phyloP scores from a whole-genome alignment of 2,113 vertebrate genomes.

The Pantherophis guttatus region DNA sequence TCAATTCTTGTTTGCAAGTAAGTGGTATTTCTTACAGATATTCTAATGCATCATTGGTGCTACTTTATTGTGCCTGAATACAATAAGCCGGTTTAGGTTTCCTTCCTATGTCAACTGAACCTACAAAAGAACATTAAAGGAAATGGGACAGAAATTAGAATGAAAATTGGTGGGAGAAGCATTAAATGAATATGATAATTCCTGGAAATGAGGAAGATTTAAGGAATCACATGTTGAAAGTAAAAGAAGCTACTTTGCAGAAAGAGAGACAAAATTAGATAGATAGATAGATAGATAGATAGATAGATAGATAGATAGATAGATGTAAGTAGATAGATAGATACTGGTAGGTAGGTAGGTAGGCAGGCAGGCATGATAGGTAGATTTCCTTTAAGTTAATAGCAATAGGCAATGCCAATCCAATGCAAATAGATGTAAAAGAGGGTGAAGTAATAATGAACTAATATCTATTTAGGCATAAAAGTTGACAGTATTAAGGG shows the following conservation, averaged over 20 bases:
- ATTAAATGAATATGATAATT: background rate
- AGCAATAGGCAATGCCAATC: background rate
- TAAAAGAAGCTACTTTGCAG: background rate
- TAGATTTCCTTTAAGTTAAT: background rate
- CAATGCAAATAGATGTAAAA: background rate
- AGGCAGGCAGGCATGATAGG: background rate
- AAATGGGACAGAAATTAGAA: background rate
- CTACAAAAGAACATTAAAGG: background rate
- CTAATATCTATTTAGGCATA: background rate
- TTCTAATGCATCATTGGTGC: background rate
- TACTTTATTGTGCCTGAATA: background rate
- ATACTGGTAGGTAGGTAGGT: no score
- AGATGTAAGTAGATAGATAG: no score
- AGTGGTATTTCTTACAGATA: background rate
- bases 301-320: background rate
- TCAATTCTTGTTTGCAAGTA: background rate
- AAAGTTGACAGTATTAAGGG: background rate
- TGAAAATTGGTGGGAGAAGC: background rate
- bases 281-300: background rate
- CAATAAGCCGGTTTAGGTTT: background rate
- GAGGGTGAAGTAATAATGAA: background rate
- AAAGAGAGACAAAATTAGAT: no score
- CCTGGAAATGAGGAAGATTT: background rate
- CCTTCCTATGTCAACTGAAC: background rate
- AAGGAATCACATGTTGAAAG: background rate